A percentile compares a stretch with the other conserved stretches of the same genome.
phyloP scores from a whole-genome alignment of 2,113 vertebrate genomes.

The Steatornis caripensis region DNA sequence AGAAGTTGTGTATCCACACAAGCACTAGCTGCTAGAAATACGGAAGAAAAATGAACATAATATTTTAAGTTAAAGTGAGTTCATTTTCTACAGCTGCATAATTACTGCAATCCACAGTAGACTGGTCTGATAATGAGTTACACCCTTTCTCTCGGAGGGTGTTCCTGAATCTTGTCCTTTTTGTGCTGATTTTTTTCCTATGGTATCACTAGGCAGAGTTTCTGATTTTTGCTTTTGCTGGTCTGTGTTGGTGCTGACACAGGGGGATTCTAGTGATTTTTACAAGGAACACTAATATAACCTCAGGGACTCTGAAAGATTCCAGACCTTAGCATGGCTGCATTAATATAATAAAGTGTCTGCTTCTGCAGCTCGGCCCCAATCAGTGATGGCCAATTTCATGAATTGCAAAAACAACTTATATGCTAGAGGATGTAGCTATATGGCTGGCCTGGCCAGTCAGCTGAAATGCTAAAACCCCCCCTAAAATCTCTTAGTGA shows the following conservation, averaged over 20 bases:
- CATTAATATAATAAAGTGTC: neutral
- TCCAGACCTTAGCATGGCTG: neutral
- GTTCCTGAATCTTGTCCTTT: constrained; percentile 52
- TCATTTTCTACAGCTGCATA: constrained; percentile 62
- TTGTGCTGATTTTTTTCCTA: constrained; percentile 65
- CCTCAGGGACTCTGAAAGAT: neutral
- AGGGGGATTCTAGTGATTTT: constrained; percentile 12
- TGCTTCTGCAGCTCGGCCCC: neutral
- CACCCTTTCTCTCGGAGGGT: constrained; percentile 43
- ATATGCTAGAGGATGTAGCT: neutral
- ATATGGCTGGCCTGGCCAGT: neutral
- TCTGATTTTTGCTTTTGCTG: constrained; percentile 32
- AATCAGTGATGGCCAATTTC: neutral
- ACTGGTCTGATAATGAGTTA: constrained; percentile 52
- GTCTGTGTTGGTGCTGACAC: neutral
- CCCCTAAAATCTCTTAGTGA: neutral
- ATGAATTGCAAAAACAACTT: neutral
- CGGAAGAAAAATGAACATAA: constrained; percentile 40
- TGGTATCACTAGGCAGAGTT: constrained; percentile 40
- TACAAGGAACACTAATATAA: neutral
- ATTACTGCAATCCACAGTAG: constrained; percentile 64
- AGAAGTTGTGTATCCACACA: neutral
- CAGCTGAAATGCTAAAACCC: neutral
- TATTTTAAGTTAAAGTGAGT: constrained; percentile 55
- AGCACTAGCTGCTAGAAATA: constrained; percentile 16